phyloP scores from a whole-genome alignment of 2,113 vertebrate species.

The Passer montanus region DNA sequence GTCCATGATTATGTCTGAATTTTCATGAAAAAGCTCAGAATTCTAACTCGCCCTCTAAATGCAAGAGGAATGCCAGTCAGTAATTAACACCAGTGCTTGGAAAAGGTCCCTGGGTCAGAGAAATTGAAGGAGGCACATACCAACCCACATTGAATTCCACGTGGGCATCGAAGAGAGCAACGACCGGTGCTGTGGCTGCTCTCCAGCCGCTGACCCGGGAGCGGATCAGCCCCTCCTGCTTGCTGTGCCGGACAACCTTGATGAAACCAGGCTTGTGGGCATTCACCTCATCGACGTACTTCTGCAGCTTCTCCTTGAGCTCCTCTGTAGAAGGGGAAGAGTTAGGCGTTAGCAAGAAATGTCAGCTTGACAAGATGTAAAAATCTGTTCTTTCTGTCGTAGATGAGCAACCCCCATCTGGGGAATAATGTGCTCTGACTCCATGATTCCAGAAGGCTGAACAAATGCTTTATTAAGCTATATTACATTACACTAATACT shows the following conservation, averaged over 20 bases:
- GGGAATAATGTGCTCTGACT: neutral
- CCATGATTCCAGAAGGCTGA: neutral
- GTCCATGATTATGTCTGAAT: neutral
- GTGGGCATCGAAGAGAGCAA: constrained; percentile 96
- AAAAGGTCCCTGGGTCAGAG: neutral
- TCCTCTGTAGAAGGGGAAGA: constrained; percentile 79
- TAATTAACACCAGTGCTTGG: neutral
- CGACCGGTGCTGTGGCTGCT: constrained; percentile 88
- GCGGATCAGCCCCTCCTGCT: constrained; percentile 94
- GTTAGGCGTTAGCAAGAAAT: neutral
- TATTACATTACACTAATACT: too few relatives aligned
- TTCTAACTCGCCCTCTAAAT: neutral
- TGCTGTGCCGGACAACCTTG: constrained; percentile 89
- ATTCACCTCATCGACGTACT: constrained; percentile 90
- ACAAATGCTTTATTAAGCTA: neutral
- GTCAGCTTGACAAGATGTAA: neutral
- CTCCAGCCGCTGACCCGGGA: constrained; percentile 96
- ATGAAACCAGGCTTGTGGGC: constrained; percentile 86
- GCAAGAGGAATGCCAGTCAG: neutral
- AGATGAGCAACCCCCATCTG: neutral
- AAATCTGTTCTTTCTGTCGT: neutral
- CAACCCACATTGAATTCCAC: constrained; percentile 95
- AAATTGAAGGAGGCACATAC: constrained; percentile 72
- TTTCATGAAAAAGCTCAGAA: neutral
- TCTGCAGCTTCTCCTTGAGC: constrained; percentile 88